A percentile compares a stretch with the other conserved stretches of the same genome.
phyloP scores from a whole-genome alignment of 2,113 vertebrate species.

The Pogona vitticeps region DNA sequence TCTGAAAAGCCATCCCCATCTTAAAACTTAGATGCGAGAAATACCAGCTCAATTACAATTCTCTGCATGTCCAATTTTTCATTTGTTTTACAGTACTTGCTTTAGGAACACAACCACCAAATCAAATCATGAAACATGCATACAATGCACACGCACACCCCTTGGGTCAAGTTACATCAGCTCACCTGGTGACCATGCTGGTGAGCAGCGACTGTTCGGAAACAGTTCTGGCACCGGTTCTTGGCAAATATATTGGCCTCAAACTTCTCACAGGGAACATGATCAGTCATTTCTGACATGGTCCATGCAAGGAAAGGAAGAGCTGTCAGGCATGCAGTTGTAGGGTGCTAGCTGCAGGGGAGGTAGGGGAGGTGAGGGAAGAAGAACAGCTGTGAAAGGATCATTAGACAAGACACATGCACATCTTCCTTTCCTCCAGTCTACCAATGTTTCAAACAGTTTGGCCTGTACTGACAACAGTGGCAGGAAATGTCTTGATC shows the following conservation, averaged over 20 bases:
- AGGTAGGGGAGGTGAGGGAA: neutral
- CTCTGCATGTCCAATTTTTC: conserved; percentile 19
- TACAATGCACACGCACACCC: conserved; percentile 3
- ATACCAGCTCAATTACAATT: neutral
- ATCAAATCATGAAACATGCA: conserved; percentile 4
- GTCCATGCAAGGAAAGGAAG: conserved; percentile 50
- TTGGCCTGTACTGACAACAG: conserved; percentile 11
- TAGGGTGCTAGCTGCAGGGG: conserved; percentile 16
- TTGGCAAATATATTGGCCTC: conserved; percentile 86
- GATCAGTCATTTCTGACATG: conserved; percentile 75
- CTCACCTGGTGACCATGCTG: conserved; percentile 69
- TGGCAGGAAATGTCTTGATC: neutral
- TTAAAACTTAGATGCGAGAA: no score
- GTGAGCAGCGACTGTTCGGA: conserved; percentile 78
- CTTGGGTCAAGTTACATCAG: conserved; percentile 14
- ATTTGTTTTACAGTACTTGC: neutral
- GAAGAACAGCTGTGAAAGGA: conserved; percentile 28
- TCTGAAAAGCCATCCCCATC: no score
- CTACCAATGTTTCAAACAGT: conserved; percentile 42
- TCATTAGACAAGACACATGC: conserved; percentile 29
- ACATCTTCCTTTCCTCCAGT: neutral
- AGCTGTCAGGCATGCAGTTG: conserved; percentile 29
- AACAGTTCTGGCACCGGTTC: conserved; percentile 84
- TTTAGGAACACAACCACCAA: fast-evolving
- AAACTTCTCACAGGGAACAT: conserved; percentile 77